Evolutionary conservation across 1,140 invertebrate species (phyloP).

Genomic region (Caenorhabditis inopinata): DNA sequence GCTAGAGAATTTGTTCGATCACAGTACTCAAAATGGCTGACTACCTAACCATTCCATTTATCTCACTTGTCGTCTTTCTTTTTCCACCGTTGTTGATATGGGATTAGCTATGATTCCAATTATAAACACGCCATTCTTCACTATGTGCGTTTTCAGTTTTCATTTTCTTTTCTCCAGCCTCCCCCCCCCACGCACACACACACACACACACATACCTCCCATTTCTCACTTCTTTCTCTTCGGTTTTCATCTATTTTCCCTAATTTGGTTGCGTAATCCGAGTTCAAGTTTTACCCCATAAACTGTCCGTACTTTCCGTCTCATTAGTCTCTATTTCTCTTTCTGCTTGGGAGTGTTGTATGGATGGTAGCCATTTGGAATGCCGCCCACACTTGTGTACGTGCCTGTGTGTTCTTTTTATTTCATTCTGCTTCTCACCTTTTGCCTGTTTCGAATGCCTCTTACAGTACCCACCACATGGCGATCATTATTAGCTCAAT

Average conservation of each 20-base stretch:
- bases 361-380: neutral
- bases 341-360: neutral
- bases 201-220: too few species aligned
- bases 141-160: neutral
- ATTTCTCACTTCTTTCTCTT: neutral
- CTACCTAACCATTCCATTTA: too few species aligned
- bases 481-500: too few species aligned
- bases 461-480: too few species aligned
- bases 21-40: too few species aligned
- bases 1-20: too few species aligned
- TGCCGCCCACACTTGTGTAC: neutral
- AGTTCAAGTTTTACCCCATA: slow-evolving; percentile 26
- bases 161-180: too few species aligned
- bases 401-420: neutral
- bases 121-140: neutral
- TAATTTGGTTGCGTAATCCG: slow-evolving; percentile 26
- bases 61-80: too few species aligned
- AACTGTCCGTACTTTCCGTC: slow-evolving; percentile 24
- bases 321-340: neutral
- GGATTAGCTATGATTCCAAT: neutral
- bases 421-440: neutral
- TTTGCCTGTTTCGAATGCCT: too few species aligned
- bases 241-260: slow-evolving; percentile 9
- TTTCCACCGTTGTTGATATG: too few species aligned
- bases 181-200: too few species aligned